These are phyloP conservation scores for Bilobella aurantiaca DNA, from an alignment of 1,140 invertebrate species.

Conservation along the genomic window DNA sequence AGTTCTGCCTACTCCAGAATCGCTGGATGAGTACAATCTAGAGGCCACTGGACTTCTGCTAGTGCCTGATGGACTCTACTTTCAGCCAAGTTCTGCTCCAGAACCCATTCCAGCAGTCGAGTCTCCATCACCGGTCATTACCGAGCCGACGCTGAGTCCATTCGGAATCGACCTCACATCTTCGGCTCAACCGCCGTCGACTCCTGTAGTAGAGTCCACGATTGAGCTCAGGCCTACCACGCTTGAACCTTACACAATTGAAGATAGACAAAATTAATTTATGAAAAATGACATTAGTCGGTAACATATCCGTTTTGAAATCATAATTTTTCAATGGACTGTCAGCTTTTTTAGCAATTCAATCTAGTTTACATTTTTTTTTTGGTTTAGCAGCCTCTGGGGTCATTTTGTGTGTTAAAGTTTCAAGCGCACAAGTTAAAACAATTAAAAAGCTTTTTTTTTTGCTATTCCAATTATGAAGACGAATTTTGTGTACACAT, in stretches of 20 bases:
- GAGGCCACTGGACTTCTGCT: conserved; percentile 1
- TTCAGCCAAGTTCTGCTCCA: conserved; percentile 9
- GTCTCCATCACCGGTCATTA: conserved; percentile 10
- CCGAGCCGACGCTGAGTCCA: conserved; percentile 16
- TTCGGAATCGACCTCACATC: conserved; percentile 8
- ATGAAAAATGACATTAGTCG: too few species aligned
- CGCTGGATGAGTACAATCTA: not conserved
- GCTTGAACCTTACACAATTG: conserved; percentile 2
- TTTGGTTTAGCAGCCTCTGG: too few species aligned
- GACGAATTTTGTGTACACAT: too few species aligned
- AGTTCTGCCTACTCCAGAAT: conserved; percentile 1
- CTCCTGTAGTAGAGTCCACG: conserved; percentile 15
- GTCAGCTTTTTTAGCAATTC: too few species aligned
- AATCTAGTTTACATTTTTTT: too few species aligned
- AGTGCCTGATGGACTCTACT: not conserved
- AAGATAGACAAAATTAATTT: not conserved
- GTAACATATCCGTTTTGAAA: too few species aligned
- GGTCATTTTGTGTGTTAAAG: too few species aligned
- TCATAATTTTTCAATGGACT: too few species aligned
- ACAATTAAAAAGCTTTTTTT: too few species aligned
- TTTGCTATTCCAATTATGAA: too few species aligned
- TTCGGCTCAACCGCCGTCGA: conserved; percentile 15
- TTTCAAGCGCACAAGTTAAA: too few species aligned
- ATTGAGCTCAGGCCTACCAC: conserved; percentile 17
- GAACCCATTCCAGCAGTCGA: conserved; percentile 11